These are phyloP conservation scores for Dorcus parallelipipedus DNA, from an alignment of 2,888 invertebrate species.

Conservation along the genomic window DNA sequence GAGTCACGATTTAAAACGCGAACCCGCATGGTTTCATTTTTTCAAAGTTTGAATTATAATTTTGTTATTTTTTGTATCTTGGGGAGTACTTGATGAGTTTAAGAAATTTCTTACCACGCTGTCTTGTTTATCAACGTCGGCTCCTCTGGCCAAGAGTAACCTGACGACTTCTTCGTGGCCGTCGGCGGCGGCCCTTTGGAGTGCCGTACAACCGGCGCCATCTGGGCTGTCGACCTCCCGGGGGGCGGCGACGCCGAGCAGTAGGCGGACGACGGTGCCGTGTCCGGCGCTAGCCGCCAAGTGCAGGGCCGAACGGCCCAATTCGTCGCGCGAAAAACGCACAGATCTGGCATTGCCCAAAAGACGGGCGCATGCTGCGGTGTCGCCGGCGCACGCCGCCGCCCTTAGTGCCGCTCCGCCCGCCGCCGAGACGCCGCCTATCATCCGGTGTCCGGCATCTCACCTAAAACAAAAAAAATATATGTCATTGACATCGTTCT, in stretches of 20 bases:
- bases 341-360: conserved; percentile 40
- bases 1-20: background rate
- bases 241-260: conserved; percentile 47
- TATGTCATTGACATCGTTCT: no score
- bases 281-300: conserved; percentile 46
- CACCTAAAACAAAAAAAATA: conserved; percentile 32
- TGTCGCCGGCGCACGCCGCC: conserved; percentile 46
- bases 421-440: conserved; percentile 32
- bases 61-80: no score
- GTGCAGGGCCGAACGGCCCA: conserved; percentile 46
- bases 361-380: conserved; percentile 39
- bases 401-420: conserved; percentile 43
- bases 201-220: conserved; percentile 66
- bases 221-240: conserved; percentile 53
- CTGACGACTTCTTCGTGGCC: conserved; percentile 75
- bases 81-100: no score
- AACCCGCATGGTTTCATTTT: no score
- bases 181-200: conserved; percentile 79
- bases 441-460: conserved; percentile 48
- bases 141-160: conserved; percentile 65
- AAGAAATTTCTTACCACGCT: conserved; percentile 57
- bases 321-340: conserved; percentile 45
- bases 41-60: no score
- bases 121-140: conserved; percentile 70
- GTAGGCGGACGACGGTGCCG: conserved; percentile 40